Evolutionary conservation across 2,797 vertebrate species (phyloP), one percentile per base, ranked within the genome.

Genomic region (Myripristis jacobus): DNA sequence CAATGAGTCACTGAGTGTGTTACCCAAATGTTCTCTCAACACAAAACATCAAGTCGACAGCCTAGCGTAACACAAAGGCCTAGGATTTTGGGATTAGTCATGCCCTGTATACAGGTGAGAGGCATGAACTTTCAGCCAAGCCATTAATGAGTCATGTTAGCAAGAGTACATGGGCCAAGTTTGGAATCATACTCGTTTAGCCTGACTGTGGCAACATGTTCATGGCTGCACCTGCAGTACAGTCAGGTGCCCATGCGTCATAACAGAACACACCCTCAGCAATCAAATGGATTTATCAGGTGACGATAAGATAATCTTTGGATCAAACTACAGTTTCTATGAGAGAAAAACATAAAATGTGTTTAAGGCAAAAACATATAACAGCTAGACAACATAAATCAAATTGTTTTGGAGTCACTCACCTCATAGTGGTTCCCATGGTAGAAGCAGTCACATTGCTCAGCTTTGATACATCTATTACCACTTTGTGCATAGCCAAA

Each of bases 401-500:
- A 43, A 68, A 50, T 31, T 22, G 57, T 56, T 2, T 4, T 41
- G 13, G 18, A 21, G 25, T n/a, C 41, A 47, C 53, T 77, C 34
- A 61, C 74, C 65, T 79, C 25, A 56, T 79, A 76, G 36, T 70
- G 78, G 4, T 75, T 70, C 56, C 77, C 77, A 59, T 52, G 50
- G 43, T 63, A 75, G 4, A 79, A 29, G 53, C 68, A 87, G 44
- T 76, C 68, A 79, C 71, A 90, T 60, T 89, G 19, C 36, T 83
- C 80, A 41, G 89, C 54, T 65, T 82, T 89, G 67, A 93, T 79
- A 0, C 93, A 95, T 63, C 36, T 46, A 18, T 87, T 74, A n/a
- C 88, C 90, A 0, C 88, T 85, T n/a, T 75, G 87, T 73, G 85
- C 81, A 73, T 87, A 93, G 48, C 87, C 87, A 0, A 85, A 47